These are phyloP conservation scores for Saccostrea echinata DNA, from an alignment of 1,140 invertebrate species.

Conservation along the genomic window DNA sequence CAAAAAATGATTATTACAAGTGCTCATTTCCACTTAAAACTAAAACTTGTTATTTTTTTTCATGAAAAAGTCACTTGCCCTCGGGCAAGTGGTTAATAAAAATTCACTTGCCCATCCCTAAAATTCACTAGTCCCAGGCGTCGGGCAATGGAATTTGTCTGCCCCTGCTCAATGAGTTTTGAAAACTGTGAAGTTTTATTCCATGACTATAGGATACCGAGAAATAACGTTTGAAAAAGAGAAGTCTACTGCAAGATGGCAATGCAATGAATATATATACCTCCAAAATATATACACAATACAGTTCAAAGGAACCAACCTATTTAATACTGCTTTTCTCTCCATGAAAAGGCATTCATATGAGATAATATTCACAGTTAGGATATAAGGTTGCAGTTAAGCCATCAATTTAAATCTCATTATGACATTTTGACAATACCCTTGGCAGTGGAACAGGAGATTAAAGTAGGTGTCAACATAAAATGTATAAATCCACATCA, in stretches of 20 bases:
- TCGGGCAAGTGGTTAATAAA: too few species aligned
- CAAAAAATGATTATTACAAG: too few species aligned
- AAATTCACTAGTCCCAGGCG: too few species aligned
- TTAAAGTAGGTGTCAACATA: constrained; percentile 30
- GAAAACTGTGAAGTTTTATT: too few species aligned
- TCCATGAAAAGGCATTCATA: background rate
- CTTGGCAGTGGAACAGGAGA: background rate
- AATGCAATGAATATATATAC: background rate
- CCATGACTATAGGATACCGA: too few species aligned
- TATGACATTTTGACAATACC: constrained; percentile 25
- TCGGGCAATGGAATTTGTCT: too few species aligned
- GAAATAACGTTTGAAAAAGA: too few species aligned
- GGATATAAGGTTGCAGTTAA: background rate
- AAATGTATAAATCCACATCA: constrained; percentile 22
- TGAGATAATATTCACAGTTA: background rate
- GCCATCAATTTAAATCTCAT: constrained; percentile 29
- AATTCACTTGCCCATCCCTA: too few species aligned
- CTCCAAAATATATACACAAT: background rate
- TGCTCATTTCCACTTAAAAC: too few species aligned
- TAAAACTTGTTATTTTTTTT: too few species aligned
- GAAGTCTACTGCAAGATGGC: background rate
- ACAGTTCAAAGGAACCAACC: background rate
- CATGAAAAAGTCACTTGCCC: too few species aligned
- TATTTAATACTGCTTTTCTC: background rate
- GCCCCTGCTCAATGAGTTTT: too few species aligned